A percentile compares a stretch with the other conserved stretches of the same genome.
Evolutionary conservation across 2,113 vertebrate genomes (phyloP).

Genomic region (Indicator maculatus): DNA sequence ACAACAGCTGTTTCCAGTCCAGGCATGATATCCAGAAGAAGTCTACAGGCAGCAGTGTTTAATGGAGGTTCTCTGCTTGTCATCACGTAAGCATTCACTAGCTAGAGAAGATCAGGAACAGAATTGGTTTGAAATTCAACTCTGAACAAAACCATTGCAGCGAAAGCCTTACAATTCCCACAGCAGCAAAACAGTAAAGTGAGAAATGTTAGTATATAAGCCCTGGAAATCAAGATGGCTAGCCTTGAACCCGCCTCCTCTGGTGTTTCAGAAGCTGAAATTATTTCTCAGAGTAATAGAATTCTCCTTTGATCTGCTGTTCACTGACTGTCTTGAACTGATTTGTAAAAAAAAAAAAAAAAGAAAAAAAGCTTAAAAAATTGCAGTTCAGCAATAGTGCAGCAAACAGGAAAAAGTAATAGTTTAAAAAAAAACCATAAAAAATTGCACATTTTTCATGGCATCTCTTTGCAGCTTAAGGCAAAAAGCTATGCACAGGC

Average conservation of each 20-base stretch:
- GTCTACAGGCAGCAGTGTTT: slow-evolving; percentile 93
- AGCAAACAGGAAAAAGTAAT: neutral
- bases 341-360: neutral
- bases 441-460: neutral
- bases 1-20: slow-evolving; percentile 97
- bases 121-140: slow-evolving; percentile 27
- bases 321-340: neutral
- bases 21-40: slow-evolving; percentile 97
- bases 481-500: neutral
- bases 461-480: neutral
- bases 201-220: neutral
- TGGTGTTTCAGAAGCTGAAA: neutral
- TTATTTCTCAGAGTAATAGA: neutral
- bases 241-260: neutral
- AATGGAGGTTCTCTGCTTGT: slow-evolving; percentile 92
- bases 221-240: neutral
- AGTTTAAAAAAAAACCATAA: neutral
- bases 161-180: slow-evolving; percentile 8
- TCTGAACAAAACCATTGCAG: slow-evolving; percentile 19
- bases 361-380: neutral
- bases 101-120: slow-evolving; percentile 73
- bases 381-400: neutral
- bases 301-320: neutral
- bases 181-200: neutral
- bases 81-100: slow-evolving; percentile 98